A percentile compares a stretch with the other conserved stretches of the same genome.
Conservation (phyloP, 2,113 vertebrate species). For the Labeo rohita region DNA sequence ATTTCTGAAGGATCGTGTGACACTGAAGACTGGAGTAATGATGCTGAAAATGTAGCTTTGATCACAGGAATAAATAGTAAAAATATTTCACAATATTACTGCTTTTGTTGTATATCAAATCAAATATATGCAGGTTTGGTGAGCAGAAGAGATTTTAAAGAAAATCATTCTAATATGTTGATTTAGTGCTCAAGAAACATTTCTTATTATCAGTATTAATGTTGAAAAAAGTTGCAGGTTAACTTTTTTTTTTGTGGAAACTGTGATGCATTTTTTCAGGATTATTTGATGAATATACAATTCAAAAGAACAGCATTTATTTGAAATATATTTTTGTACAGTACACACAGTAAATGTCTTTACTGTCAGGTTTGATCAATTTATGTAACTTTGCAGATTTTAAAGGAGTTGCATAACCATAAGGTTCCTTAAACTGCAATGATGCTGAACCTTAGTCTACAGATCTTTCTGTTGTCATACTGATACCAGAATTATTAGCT, state of each 20-base stretch:
- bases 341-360: background rate
- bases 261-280: background rate
- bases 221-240: background rate
- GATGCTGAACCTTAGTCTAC: background rate
- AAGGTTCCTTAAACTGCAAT: background rate
- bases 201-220: background rate
- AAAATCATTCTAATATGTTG: too few species aligned
- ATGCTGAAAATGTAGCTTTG: too few species aligned
- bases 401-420: background rate
- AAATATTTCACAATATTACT: too few species aligned
- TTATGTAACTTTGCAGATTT: background rate
- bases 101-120: too few species aligned
- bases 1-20: too few species aligned
- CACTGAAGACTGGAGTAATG: too few species aligned
- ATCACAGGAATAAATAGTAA: too few species aligned
- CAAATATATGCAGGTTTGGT: too few species aligned
- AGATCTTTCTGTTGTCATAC: background rate
- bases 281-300: too few species aligned
- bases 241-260: background rate
- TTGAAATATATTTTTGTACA: background rate
- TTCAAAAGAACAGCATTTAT: too few species aligned
- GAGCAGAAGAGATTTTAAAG: too few species aligned
- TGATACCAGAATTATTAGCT: slow-evolving; percentile 14
- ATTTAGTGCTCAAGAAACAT: background rate
- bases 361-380: background rate